Base-by-base conservation (phyloP, 1,140 invertebrate genomes). In the Bemisia tabaci region DNA sequence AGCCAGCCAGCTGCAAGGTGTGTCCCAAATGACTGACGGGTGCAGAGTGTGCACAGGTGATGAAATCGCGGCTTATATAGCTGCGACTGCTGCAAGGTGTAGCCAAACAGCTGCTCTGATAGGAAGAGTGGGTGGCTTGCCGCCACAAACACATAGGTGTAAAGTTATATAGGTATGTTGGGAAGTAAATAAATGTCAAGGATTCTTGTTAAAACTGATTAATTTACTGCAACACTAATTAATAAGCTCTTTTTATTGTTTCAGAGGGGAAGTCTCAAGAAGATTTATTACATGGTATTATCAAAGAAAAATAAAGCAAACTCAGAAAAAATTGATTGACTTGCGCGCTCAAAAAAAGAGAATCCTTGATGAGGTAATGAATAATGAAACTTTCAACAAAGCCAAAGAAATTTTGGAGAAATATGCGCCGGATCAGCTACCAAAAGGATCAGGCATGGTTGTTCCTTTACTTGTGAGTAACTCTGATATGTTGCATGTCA, bases 351-450 rank as follows among this genome's bases (percentile, higher is more conserved):
- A 93, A 71, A 96, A 94, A 74, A 90, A 89, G 75, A 86, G 90
- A 76, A 88, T 98, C 71, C 79, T 98, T 60, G 94, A 98, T 74
- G 88, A 95, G 77, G 94, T 98, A 33, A 97, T 94, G 84, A 94
- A 98, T 75, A 98, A 87, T 62, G 95, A 98, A 80, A 97, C 94
- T 1, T 99, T 97, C 77, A 98, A 97, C 81, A 92, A 94, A 73
- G 94, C 93, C 1, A 94, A 90, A 79, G 87, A 92, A 77, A 92
- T 97, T 72, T 79, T 97, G 63, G 87, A 94, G 74, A 93, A 91
- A 76, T 96, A 88, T 82, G 92, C 87, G 65, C 85, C 85, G 39
- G 83, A 86, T 68, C 81, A 85, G 72, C 73, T 86, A 17, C 73
- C 75, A 70, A 70, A 66, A 17, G 33, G 33, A 9, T n/a, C n/a